Evolutionary conservation across 2,797 vertebrate genomes (phyloP), one percentile per base, ranked within the genome.

Genomic region (Silurus lanzhouensis): DNA sequence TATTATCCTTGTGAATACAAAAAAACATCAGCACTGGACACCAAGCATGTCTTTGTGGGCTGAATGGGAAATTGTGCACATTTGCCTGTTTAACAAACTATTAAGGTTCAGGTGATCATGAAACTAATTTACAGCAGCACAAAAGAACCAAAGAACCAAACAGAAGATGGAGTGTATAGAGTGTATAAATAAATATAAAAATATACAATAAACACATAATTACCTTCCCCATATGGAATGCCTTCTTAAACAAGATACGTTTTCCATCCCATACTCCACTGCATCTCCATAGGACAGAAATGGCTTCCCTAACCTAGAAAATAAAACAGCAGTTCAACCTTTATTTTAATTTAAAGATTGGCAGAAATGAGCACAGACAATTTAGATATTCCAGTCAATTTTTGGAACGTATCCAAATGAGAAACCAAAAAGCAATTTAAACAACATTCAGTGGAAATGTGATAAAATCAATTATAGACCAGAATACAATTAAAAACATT

Each of bases 201-300:
- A 64, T n/a, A 25, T 5, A 68, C n/a, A 76, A 46, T 25, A 31
- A 20, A 63, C 7, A 14, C 19, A 6, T 14, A 81, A 89, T 87
- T 95, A 99, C 98, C 96, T 98, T 93, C 98, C 98, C 96, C 96
- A 97, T 10, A 92, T 9, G 0, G 98, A 96, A 6, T 97, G 95
- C 86, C 93, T 95, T 88, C 95, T 94, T 84, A 99, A 91, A 94
- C 96, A 98, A 0, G 95, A 81, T 0, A 92, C 93, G 1, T 97
- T 96, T 85, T 99, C 97, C 92, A 99, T 95, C 27, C 96, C 95
- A 0, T 96, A 94, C 95, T 97, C 94, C 94, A 97, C 88, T 0
- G 93, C 93, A 27, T 97, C 96, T 5, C 98, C 97, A 0, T 99
- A 99, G 64, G 96, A 95, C 92, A 99, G 83, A 89, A 96, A 98